These are phyloP conservation scores for Formicarius rufipectus DNA, from an alignment of 2,113 vertebrate genomes.

Conservation along the genomic window DNA sequence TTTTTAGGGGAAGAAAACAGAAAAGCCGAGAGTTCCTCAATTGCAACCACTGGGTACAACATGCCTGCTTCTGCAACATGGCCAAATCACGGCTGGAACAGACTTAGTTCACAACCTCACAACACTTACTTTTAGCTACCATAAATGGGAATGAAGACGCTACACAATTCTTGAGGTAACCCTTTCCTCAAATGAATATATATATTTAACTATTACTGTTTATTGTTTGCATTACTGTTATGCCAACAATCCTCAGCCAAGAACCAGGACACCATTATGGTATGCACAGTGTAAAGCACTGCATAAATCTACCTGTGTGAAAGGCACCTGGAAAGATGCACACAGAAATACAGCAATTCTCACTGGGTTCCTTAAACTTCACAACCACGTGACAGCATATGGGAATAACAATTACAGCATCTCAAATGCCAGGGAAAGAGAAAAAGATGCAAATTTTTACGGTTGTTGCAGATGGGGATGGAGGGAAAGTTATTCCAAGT, in stretches of 20 bases:
- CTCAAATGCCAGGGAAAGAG: background rate
- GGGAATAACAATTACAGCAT: background rate
- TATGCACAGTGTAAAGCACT: background rate
- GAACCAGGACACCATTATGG: background rate
- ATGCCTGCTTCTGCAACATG: background rate
- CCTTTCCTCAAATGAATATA: background rate
- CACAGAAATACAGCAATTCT: background rate
- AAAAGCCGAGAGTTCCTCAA: background rate
- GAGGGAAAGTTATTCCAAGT: background rate
- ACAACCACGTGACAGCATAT: background rate
- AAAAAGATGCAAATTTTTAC: background rate
- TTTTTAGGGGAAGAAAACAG: background rate
- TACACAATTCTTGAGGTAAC: background rate
- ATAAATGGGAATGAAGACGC: background rate
- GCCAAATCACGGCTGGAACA: background rate
- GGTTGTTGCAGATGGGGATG: background rate
- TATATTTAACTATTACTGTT: background rate
- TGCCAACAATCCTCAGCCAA: background rate
- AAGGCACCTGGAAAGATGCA: background rate
- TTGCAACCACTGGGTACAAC: rapidly evolving
- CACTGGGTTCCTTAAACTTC: background rate
- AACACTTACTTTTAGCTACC: background rate
- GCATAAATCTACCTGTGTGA: background rate
- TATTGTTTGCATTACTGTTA: background rate
- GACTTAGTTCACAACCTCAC: background rate